phyloP scores from a whole-genome alignment of 2,797 vertebrate species.

The Limnodromus scolopaceus region DNA sequence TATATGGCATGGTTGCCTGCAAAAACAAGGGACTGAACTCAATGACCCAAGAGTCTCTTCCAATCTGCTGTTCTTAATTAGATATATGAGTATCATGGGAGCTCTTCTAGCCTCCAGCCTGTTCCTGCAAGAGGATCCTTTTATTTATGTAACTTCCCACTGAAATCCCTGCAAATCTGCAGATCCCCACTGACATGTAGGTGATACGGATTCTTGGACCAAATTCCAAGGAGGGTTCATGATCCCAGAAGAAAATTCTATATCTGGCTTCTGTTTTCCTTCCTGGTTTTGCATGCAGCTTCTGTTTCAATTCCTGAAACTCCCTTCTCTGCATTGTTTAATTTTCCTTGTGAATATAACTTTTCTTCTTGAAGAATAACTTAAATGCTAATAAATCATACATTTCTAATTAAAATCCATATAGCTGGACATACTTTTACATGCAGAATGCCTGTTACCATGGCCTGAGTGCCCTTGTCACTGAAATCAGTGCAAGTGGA shows the following conservation, averaged over 20 bases:
- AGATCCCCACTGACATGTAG: constrained; percentile 15
- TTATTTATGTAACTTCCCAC: constrained; percentile 50
- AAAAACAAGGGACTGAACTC: constrained; percentile 68
- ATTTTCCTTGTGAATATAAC: not conserved
- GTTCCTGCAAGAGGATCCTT: constrained; percentile 51
- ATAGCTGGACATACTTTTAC: not conserved
- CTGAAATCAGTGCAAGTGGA: not conserved
- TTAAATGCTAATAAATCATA: not conserved
- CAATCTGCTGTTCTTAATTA: constrained; percentile 70
- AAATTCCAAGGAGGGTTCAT: constrained; percentile 14
- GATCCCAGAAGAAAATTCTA: constrained; percentile 15
- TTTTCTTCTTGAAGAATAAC: not conserved
- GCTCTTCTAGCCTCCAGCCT: constrained; percentile 46
- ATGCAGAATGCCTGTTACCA: not conserved
- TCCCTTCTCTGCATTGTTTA: not conserved
- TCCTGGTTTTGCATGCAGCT: constrained; percentile 10
- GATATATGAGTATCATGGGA: constrained; percentile 54
- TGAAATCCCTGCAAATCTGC: constrained; percentile 32
- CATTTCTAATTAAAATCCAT: not conserved
- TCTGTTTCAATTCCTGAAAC: not conserved
- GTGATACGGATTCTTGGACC: constrained; percentile 47
- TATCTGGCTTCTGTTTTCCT: constrained; percentile 4
- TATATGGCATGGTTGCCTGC: constrained; percentile 45
- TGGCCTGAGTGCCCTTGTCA: not conserved
- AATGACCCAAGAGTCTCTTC: constrained; percentile 52